Conservation (phyloP, 2,888 invertebrate species). For the Philonicus albiceps region DNA sequence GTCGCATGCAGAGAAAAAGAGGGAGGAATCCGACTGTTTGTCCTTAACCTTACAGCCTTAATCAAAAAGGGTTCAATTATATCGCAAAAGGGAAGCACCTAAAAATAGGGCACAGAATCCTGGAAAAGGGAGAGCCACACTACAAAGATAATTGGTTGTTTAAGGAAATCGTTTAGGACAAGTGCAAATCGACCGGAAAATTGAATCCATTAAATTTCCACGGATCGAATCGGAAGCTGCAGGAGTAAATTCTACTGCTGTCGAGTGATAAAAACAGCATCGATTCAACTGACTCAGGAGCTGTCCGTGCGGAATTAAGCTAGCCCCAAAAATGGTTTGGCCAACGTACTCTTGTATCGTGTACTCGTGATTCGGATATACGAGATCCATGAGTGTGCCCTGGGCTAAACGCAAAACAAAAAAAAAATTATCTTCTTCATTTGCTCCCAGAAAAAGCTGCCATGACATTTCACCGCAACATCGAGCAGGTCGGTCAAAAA, state of each 20-base stretch:
- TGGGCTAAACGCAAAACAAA: neutral
- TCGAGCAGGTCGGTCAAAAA: neutral
- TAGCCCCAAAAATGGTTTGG: neutral
- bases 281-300: neutral
- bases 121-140: neutral
- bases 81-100: neutral
- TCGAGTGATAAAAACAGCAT: neutral
- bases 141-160: conserved; percentile 13
- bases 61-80: conserved; percentile 13
- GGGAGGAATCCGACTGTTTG: neutral
- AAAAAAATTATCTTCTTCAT: neutral
- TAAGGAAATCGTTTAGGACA: neutral
- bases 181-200: conserved; percentile 8
- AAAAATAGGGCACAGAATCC: neutral
- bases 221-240: neutral
- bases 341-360: neutral
- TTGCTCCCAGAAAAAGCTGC: neutral
- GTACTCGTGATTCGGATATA: neutral
- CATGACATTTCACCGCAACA: neutral
- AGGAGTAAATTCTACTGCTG: neutral
- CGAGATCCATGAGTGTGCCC: neutral
- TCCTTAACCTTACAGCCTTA: neutral
- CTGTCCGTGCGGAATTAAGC: neutral
- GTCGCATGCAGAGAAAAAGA: neutral
- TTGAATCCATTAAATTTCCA: conserved; percentile 21